These are phyloP conservation scores for Procambarus virginalis DNA, from an alignment of 1,140 invertebrate genomes.

Conservation along the genomic window DNA sequence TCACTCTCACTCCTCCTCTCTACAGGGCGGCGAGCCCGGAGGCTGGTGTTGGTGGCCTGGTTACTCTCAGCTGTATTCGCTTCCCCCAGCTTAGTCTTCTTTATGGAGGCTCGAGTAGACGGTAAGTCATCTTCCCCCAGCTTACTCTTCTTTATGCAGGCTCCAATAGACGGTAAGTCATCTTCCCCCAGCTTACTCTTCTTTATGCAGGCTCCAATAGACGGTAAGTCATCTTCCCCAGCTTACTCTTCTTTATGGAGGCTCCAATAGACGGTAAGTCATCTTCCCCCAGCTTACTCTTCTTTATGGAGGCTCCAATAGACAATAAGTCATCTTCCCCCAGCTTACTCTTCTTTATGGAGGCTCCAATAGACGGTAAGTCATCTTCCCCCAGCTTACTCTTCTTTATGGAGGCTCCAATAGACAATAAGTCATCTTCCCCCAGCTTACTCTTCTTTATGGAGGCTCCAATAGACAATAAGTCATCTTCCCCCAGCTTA, in stretches of 20 bases:
- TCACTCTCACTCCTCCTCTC: no score
- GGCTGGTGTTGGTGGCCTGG: slow-evolving; percentile 88
- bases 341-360: not conserved
- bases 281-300: not conserved
- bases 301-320: not conserved
- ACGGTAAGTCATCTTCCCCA: not conserved
- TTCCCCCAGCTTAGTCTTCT: slow-evolving; percentile 87
- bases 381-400: not conserved
- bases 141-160: not conserved
- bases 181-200: not conserved
- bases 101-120: slow-evolving; percentile 80
- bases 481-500: not conserved
- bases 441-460: not conserved
- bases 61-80: slow-evolving; percentile 87
- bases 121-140: slow-evolving; percentile 66
- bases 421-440: not conserved
- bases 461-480: not conserved
- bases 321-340: not conserved
- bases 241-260: not conserved
- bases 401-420: not conserved
- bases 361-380: not conserved
- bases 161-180: not conserved
- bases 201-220: not conserved
- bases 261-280: not conserved
- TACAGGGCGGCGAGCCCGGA: slow-evolving; percentile 86